Evolutionary conservation across 1,140 invertebrate genomes (phyloP).

Genomic region (Drosophila eugracilis): DNA sequence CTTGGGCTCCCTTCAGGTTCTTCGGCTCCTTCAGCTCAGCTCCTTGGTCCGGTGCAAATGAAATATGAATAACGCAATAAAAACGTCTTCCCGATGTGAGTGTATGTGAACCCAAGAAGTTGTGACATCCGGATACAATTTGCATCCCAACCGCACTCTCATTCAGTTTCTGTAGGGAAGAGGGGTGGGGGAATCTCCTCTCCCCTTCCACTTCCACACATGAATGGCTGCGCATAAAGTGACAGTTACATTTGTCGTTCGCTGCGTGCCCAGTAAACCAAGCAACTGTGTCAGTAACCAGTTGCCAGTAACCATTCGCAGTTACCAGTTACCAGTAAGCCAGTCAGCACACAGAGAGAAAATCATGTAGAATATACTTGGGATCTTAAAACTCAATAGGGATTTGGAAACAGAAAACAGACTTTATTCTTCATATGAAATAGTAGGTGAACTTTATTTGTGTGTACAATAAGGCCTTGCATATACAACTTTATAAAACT

Average conservation of each 20-base stretch:
- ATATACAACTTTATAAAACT: too few species aligned
- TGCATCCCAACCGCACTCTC: constrained; percentile 31
- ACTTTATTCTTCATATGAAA: too few species aligned
- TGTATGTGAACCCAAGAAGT: constrained; percentile 7
- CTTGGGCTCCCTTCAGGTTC: background rate
- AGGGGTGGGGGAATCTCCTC: too few species aligned
- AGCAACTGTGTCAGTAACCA: constrained; percentile 41
- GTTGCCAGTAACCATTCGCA: constrained; percentile 41
- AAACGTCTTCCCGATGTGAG: constrained; percentile 49
- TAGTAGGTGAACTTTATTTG: too few species aligned
- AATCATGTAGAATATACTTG: too few species aligned
- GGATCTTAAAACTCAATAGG: too few species aligned
- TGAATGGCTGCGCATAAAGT: constrained; percentile 63
- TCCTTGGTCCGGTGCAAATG: constrained; percentile 38
- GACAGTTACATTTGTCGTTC: constrained; percentile 62
- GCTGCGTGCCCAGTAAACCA: constrained; percentile 28
- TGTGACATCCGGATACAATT: constrained; percentile 35
- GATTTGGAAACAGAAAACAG: background rate
- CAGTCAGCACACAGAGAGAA: background rate
- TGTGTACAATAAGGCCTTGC: too few species aligned
- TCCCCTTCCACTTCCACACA: constrained; percentile 22
- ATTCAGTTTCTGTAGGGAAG: too few species aligned
- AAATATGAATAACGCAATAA: constrained; percentile 76
- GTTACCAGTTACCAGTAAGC: constrained; percentile 27
- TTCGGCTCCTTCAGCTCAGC: background rate